Base-by-base conservation (phyloP, 1,140 invertebrate genomes). In the Pseudobourletiella spinata region DNA sequence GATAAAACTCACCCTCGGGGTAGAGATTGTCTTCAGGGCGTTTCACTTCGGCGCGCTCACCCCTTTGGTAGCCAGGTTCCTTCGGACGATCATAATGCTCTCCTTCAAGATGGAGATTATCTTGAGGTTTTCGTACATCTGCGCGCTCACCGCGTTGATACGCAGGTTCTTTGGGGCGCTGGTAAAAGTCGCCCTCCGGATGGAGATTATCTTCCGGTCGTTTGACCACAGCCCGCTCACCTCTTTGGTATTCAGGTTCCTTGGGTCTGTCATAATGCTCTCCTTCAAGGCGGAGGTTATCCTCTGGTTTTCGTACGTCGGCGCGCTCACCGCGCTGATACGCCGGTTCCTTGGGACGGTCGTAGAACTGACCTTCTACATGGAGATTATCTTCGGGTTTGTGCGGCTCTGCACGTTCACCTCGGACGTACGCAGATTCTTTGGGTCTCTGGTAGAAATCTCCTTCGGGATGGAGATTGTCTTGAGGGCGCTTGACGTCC, bases 311-410 rank as follows among this genome's bases (percentile, higher is more conserved):
- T 6, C 30, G 18, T 6, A 39, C n/a, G 18, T 29, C n/a, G 59
- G 81, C 79, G 66, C 86, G 84, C 11, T 83, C 79, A 18, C 84
- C 84, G 71, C 84, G 78, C 29, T 76, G 74, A 67, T 74, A 78
- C 0, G 86, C 71, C 71, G 85, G 84, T 67, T 86, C 83, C 16
- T 32, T 1, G 3, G 28, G 24, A 15, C 22, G 22, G 0, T 16
- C 25, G 18, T 61, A 61, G 8, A 71, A 71, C 78, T 84, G 80
- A 8, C 81, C 81, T 73, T 82, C 81, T 4, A 77, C 75, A 58
- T 69, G 68, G 0, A 80, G 72, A 74, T 73, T 69, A 80, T 82
- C 50, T 43, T 71, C 68, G 3, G 76, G 81, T 67, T 77, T 81
- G 2, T 78, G 76, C 35, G 82, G 78, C 62, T 76, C 76, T 57